Percentiles rank a stretch among this genome's conserved stretches.
phyloP scores from a whole-genome alignment of 1,140 invertebrate genomes.

The Zaprionus ghesquierei region DNA sequence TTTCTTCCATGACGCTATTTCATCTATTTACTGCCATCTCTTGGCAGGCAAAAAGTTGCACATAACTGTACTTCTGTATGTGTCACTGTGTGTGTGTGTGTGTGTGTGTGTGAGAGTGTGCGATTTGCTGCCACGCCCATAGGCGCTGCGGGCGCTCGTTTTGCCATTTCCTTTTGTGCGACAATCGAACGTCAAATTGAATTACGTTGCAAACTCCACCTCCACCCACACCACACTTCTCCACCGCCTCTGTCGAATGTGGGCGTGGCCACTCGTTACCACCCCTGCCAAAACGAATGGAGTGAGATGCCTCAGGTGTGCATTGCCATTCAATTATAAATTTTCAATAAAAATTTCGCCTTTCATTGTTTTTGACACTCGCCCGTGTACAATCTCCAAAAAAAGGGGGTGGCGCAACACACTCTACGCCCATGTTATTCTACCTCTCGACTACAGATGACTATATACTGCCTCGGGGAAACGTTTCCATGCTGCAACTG shows the following conservation, averaged over 20 bases:
- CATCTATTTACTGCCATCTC: constrained; percentile 61
- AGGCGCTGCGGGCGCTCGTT: constrained; percentile 14
- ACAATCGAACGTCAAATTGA: constrained; percentile 70
- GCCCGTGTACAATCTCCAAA: constrained; percentile 1
- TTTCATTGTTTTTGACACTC: constrained; percentile 76
- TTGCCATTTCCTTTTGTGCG: constrained; percentile 27
- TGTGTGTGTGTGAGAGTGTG: neutral
- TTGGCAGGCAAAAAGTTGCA: constrained; percentile 15
- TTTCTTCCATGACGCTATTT: constrained; percentile 38
- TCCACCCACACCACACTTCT: too few species aligned
- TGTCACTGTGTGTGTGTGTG: neutral
- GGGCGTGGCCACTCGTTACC: neutral
- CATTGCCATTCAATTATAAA: constrained; percentile 79
- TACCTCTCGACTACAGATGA: too few species aligned
- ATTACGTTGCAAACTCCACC: constrained; percentile 42
- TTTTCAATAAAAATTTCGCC: constrained; percentile 68
- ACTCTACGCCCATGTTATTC: neutral
- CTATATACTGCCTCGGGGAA: too few species aligned
- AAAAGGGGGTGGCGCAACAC: constrained; percentile 5
- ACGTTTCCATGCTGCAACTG: too few species aligned
- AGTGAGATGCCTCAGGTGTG: constrained; percentile 61
- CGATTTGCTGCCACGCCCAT: neutral
- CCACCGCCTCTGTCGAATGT: constrained; percentile 1
- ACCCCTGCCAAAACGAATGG: too few species aligned
- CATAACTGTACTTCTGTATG: neutral